These are phyloP conservation scores for Teleiodes luculella DNA, from an alignment of 2,888 invertebrate genomes.

Conservation along the genomic window DNA sequence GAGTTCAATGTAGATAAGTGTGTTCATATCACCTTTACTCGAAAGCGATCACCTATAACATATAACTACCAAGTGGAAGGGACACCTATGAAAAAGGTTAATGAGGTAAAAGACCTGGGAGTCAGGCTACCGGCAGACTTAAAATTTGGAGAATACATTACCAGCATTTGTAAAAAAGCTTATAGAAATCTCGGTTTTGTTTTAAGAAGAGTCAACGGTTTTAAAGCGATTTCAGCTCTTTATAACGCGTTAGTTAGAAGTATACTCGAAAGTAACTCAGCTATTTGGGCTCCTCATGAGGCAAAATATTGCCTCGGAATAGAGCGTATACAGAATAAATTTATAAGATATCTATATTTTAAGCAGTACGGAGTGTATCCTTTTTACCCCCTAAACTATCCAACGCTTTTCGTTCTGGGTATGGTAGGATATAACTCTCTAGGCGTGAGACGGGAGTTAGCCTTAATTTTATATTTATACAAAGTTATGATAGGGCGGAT, in stretches of 20 bases:
- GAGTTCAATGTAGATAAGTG: conserved; percentile 4
- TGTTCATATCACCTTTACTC: neutral
- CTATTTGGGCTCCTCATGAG: neutral
- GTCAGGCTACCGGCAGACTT: neutral
- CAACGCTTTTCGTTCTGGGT: neutral
- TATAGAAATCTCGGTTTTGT: neutral
- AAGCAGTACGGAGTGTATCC: neutral
- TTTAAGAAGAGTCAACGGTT: neutral
- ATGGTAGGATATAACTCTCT: neutral
- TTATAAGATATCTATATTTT: neutral
- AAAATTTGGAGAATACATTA: neutral
- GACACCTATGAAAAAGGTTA: neutral
- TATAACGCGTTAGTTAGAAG: neutral
- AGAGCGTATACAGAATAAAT: neutral
- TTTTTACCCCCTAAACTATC: neutral
- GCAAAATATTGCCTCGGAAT: neutral
- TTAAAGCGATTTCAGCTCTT: neutral
- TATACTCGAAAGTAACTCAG: neutral
- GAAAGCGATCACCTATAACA: neutral
- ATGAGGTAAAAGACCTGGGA: neutral
- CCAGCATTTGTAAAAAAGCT: neutral
- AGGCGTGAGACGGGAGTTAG: neutral
- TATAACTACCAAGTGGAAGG: neutral
- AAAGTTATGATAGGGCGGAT: too few relatives aligned
- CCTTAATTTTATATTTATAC: too few relatives aligned